Evolutionary conservation across 2,797 vertebrate species (phyloP).

Genomic region (Phataginus tetradactyla): DNA sequence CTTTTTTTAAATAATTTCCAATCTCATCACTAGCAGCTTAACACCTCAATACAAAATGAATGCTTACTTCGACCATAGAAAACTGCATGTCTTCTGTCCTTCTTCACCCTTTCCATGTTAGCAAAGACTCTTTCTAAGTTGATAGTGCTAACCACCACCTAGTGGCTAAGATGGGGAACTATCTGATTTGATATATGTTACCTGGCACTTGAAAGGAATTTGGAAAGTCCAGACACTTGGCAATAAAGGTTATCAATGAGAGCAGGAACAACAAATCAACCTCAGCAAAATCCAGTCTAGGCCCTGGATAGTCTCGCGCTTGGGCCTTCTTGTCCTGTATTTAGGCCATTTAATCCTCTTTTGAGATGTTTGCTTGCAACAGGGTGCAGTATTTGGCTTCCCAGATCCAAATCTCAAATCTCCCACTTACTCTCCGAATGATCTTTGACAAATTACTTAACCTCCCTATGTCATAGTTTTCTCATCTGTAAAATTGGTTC

Average conservation of each 20-base stretch:
- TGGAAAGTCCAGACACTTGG: background rate
- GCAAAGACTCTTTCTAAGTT: conserved; percentile 27
- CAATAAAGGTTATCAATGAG: background rate
- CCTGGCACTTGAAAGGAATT: background rate
- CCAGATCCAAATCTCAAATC: background rate
- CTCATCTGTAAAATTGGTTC: background rate
- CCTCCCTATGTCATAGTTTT: background rate
- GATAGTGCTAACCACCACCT: conserved; percentile 54
- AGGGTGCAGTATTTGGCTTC: background rate
- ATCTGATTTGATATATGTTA: conserved; percentile 9
- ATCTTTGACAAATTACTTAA: conserved; percentile 29
- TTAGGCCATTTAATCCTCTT: background rate
- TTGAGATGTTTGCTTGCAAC: background rate
- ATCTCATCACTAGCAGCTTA: background rate
- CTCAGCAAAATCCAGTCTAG: background rate
- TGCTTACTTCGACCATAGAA: background rate
- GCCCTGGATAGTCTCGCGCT: background rate
- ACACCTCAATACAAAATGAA: background rate
- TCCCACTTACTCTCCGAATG: background rate
- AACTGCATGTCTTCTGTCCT: background rate
- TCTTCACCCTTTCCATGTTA: background rate
- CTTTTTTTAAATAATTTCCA: background rate
- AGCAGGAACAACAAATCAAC: background rate
- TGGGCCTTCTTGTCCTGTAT: background rate
- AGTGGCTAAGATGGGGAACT: conserved; percentile 41